Evolutionary conservation across 1,140 invertebrate genomes (phyloP).

Genomic region (Brachionus rubens): DNA sequence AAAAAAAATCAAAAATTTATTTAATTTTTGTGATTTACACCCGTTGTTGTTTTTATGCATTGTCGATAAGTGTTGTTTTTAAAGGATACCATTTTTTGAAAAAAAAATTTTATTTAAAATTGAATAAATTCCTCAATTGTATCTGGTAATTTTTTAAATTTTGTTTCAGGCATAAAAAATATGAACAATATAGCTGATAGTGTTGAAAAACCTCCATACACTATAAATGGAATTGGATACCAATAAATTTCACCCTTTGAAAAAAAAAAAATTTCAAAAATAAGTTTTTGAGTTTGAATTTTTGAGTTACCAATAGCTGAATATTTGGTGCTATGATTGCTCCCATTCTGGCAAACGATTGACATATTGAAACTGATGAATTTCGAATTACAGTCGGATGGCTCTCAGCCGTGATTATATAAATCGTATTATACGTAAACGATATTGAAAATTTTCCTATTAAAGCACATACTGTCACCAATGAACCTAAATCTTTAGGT

Average conservation of each 20-base stretch:
- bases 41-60: no score
- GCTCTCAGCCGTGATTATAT: constrained; percentile 18
- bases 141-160: constrained; percentile 49
- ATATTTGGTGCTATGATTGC: constrained; percentile 30
- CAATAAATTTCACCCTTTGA: constrained; percentile 42
- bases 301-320: background rate
- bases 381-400: constrained; percentile 44
- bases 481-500: background rate
- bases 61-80: no score
- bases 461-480: constrained; percentile 7
- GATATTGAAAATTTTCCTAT: constrained; percentile 38
- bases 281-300: background rate
- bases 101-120: no score
- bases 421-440: constrained; percentile 38
- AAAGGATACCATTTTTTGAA: no score
- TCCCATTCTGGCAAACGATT: background rate
- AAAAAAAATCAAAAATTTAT: no score
- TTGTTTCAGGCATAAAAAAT: constrained; percentile 50
- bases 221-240: constrained; percentile 47
- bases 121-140: background rate
- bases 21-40: no score
- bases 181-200: constrained; percentile 47
- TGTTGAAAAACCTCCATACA: constrained; percentile 49
- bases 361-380: constrained; percentile 11
- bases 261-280: background rate